A percentile compares a stretch with the other conserved stretches of the same genome.
Conservation (phyloP, 2,888 invertebrate genomes). For the Piscicola geometra region DNA sequence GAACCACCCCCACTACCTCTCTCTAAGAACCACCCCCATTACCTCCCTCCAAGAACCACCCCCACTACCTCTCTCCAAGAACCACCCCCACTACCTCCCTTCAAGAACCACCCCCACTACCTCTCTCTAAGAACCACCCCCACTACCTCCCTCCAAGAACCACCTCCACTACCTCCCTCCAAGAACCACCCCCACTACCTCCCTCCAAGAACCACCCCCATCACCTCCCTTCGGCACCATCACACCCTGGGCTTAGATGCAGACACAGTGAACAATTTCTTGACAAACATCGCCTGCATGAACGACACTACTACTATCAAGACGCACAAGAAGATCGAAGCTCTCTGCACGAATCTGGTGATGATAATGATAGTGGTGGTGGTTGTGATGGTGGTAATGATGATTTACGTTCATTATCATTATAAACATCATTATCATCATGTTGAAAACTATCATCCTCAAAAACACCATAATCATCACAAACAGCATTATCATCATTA, state of each 20-base stretch:
- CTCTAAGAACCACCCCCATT: no score
- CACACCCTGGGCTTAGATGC: not conserved
- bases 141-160: no score
- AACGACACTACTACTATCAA: constrained; percentile 75
- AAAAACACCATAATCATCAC: not conserved
- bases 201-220: no score
- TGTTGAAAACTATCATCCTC: not conserved
- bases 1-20: no score
- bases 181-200: no score
- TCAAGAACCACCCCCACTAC: no score
- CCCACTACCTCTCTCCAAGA: no score
- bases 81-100: no score
- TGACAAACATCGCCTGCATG: constrained; percentile 79
- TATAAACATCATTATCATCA: not conserved
- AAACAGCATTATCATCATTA: not conserved
- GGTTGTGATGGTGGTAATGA: not conserved
- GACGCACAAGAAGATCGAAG: constrained; percentile 80
- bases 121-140: no score
- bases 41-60: no score
- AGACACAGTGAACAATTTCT: constrained; percentile 67
- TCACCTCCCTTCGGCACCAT: not conserved
- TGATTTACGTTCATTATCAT: not conserved
- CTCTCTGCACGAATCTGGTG: constrained; percentile 52
- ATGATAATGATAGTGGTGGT: constrained; percentile 26
- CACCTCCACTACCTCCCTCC: no score